Percentiles rank a stretch among this genome's conserved stretches.
These are phyloP conservation scores for Leucopsar rothschildi DNA, from an alignment of 2,113 vertebrate species.

Conservation along the genomic window DNA sequence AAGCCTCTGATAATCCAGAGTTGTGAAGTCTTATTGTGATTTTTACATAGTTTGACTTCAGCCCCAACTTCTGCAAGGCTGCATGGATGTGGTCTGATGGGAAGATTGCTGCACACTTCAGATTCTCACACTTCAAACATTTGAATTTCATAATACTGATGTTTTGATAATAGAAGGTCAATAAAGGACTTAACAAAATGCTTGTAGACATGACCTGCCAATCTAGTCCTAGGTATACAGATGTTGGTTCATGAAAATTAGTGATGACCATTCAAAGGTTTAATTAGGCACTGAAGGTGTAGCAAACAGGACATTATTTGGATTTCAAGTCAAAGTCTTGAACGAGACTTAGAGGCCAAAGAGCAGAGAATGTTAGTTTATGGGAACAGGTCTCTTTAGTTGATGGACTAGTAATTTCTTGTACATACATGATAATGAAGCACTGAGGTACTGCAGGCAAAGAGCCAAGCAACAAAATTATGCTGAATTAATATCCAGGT, in stretches of 20 bases:
- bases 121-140: not conserved
- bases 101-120: not conserved
- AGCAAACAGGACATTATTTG: not conserved
- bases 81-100: not conserved
- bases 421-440: not conserved
- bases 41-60: not conserved
- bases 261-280: not conserved
- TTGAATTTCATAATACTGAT: not conserved
- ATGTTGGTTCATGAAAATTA: not conserved
- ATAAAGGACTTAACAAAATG: not conserved
- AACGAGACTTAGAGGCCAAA: not conserved
- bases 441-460: not conserved
- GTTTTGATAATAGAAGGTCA: not conserved
- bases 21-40: not conserved
- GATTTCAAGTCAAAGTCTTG: not conserved
- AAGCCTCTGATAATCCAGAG: not conserved
- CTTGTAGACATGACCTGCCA: not conserved
- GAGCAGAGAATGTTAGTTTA: not conserved
- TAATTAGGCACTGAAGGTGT: not conserved
- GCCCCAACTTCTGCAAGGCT: not conserved
- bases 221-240: not conserved
- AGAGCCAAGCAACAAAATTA: not conserved
- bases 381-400: not conserved
- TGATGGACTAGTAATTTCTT: not conserved
- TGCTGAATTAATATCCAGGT: not conserved